Evolutionary conservation across 2,113 vertebrate species (phyloP), one percentile per base, ranked within the genome.

Genomic region (Marmota monax): DNA sequence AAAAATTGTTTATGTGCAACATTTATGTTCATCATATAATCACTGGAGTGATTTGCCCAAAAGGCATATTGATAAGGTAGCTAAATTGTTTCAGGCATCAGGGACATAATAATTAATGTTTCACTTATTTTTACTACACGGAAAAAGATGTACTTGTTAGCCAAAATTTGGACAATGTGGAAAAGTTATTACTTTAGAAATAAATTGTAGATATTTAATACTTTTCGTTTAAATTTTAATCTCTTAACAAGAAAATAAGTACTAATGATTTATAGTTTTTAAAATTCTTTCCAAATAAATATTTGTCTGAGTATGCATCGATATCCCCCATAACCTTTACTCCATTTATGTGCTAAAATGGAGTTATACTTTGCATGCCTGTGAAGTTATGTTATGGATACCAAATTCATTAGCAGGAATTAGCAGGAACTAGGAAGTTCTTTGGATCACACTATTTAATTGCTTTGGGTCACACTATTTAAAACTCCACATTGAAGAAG

Each of bases 21-120:
- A 70, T 94, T 97, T 95, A 85, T 88, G 45, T 94, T 96, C 95
- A 91, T 95, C 69, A 76, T 10, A 69, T 27, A 82, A 39, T 95
- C 51, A 39, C 56, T 95, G 20, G 34, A 17, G 23, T 87, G 18
- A 92, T 90, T 96, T 94, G 34, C 70, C 84, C 53, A 73, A 90
- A 92, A 92, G 65, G 1, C 42, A 70, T 32, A 87, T 85, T 95
- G 90, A 88, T 93, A 96, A 69, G 69, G 37, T 58, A 39, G 42
- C 51, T 93, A 92, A 96, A 89, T 92, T 96, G 5, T 97, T 88
- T 88, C 4, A 88, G 63, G 23, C 20, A 78, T 76, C 29, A 84
- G 56, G 16, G 32, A 80, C 9, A 72, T 88, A 51, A 91, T 77
- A 91, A 96, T 86, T 95, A 93, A 83, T 85, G 14, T 56, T 91